phyloP scores from a whole-genome alignment of 1,140 invertebrate species.

The Bombus soroeensis region DNA sequence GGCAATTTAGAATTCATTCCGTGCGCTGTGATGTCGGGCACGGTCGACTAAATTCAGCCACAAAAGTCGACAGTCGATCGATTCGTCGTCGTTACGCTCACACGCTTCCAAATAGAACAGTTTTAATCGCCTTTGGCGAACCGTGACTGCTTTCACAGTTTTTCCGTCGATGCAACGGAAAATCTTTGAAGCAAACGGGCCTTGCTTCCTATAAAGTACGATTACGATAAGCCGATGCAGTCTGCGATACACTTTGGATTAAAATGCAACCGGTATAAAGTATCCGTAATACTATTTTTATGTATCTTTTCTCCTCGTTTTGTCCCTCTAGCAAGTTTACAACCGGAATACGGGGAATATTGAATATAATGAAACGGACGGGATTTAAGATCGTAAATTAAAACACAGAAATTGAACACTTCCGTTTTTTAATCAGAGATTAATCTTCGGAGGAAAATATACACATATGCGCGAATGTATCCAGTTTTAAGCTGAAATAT shows the following conservation, averaged over 20 bases:
- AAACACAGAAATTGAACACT: neutral
- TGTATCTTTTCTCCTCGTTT: neutral
- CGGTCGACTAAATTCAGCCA: conserved; percentile 44
- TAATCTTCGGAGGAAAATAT: neutral
- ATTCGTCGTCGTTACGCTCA: conserved; percentile 24
- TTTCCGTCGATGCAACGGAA: neutral
- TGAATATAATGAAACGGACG: neutral
- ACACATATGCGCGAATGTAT: neutral
- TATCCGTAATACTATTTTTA: neutral
- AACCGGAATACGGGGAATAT: neutral
- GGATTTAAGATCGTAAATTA: neutral
- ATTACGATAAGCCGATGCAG: neutral
- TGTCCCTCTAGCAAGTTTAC: neutral
- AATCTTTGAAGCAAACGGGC: conserved; percentile 14
- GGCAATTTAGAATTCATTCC: conserved; percentile 42
- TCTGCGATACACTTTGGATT: neutral
- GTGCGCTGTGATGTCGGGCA: conserved; percentile 12
- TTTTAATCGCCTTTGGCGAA: conserved; percentile 41
- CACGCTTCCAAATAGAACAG: conserved; percentile 19
- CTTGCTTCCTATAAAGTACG: neutral
- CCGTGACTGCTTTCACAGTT: conserved; percentile 19
- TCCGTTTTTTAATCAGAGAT: neutral
- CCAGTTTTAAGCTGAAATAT: neutral
- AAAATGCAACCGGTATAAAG: neutral
- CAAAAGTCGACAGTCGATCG: conserved; percentile 29